Conservation (phyloP, 1,140 invertebrate species). For the Ylistrum balloti region DNA sequence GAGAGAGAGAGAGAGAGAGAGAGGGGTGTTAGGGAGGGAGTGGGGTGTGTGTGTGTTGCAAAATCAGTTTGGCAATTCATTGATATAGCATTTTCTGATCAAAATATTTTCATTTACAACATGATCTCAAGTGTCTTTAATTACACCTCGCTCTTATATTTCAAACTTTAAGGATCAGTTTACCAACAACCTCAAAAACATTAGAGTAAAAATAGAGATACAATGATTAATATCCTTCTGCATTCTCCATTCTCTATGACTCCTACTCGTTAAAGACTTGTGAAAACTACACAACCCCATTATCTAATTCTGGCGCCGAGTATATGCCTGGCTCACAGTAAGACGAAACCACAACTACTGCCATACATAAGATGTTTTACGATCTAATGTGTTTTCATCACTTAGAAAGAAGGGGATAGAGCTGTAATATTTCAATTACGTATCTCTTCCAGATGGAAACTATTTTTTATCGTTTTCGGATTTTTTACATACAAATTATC, state of each 20-base stretch:
- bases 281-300: slow-evolving; percentile 38
- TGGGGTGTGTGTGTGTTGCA: too few species aligned
- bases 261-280: slow-evolving; percentile 33
- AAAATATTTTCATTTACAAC: too few species aligned
- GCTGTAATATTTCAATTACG: slow-evolving; percentile 39
- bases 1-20: too few species aligned
- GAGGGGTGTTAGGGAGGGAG: too few species aligned
- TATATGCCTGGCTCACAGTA: slow-evolving; percentile 9
- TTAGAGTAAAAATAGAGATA: slow-evolving; percentile 17
- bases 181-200: background rate
- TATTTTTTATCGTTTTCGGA: slow-evolving; percentile 16
- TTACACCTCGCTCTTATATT: too few species aligned
- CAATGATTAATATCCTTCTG: background rate
- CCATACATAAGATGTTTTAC: slow-evolving; percentile 13
- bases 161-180: background rate
- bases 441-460: background rate
- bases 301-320: slow-evolving; percentile 37
- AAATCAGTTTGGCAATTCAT: too few species aligned
- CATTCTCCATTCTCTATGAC: background rate
- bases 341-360: slow-evolving; percentile 23
- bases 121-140: too few species aligned
- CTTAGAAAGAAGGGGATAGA: slow-evolving; percentile 3
- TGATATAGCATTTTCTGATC: background rate
- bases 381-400: slow-evolving; percentile 35
- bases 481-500: background rate